phyloP scores from a whole-genome alignment of 92 coral and sea anemone species.

The Blastomussa wellsi region DNA sequence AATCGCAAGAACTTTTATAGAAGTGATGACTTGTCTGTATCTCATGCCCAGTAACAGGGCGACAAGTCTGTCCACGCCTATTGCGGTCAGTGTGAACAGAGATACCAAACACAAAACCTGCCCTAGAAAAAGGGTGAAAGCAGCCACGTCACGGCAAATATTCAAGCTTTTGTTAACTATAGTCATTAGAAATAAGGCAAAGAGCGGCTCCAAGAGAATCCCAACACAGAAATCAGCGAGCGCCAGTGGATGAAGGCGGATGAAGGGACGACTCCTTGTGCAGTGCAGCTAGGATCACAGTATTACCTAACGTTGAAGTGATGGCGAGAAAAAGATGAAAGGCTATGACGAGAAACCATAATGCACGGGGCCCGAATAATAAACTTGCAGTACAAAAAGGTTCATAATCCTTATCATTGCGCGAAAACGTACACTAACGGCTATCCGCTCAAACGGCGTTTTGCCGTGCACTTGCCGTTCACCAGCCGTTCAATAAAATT shows the following conservation, averaged over 20 bases:
- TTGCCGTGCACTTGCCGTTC: too few relatives aligned
- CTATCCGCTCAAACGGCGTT: too few relatives aligned
- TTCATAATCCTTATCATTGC: too few relatives aligned
- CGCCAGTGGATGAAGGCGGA: conserved; percentile 6
- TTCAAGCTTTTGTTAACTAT: neutral
- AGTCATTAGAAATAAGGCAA: neutral
- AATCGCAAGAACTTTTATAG: neutral
- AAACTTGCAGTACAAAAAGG: neutral
- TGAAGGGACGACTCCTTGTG: conserved; percentile 8
- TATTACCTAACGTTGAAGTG: neutral
- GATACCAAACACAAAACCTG: neutral
- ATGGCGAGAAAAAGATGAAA: neutral
- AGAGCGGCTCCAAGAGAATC: neutral
- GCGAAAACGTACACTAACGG: too few relatives aligned
- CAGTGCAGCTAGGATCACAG: neutral
- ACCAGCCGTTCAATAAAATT: too few relatives aligned
- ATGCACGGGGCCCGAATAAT: neutral
- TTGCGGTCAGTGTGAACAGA: neutral
- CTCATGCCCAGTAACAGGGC: conserved; percentile 4
- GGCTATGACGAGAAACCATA: neutral
- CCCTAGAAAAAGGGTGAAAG: neutral
- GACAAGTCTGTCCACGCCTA: conserved; percentile 9
- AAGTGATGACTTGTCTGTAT: conserved; percentile 3
- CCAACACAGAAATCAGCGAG: conserved; percentile 7
- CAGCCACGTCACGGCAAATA: neutral